These are phyloP conservation scores for Odiellus spinosus DNA, from an alignment of 2,888 invertebrate species.

Conservation along the genomic window DNA sequence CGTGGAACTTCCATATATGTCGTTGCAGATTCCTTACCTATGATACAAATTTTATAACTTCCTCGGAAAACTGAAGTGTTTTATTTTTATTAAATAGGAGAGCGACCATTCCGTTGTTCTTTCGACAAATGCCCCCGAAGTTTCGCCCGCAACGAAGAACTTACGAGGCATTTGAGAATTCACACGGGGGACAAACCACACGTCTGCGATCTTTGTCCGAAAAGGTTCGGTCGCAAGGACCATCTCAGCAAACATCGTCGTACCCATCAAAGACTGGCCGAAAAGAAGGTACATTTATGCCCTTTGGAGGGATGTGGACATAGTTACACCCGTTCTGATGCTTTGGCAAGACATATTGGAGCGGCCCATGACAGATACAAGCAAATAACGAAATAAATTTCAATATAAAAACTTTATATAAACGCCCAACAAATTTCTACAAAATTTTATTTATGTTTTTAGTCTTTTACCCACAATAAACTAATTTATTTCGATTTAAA, in stretches of 20 bases:
- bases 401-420: too few relatives aligned
- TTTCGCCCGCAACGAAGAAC: constrained; percentile 55
- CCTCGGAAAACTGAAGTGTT: too few relatives aligned
- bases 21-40: too few relatives aligned
- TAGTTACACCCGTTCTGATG: constrained; percentile 16
- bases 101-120: constrained; percentile 9
- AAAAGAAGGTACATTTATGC: constrained; percentile 45
- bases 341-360: constrained; percentile 14
- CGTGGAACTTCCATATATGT: too few relatives aligned
- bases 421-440: too few relatives aligned
- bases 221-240: constrained; percentile 76
- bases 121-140: constrained; percentile 33
- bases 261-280: constrained; percentile 65
- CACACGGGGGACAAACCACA: constrained; percentile 78
- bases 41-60: too few relatives aligned
- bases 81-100: too few relatives aligned
- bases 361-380: constrained; percentile 6
- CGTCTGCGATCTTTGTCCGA: constrained; percentile 70
- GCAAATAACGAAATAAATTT: too few relatives aligned
- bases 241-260: constrained; percentile 69
- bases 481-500: too few relatives aligned
- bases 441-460: too few relatives aligned
- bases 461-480: too few relatives aligned
- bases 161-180: constrained; percentile 73
- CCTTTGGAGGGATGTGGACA: constrained; percentile 11